Evolutionary conservation across 2,888 invertebrate species (phyloP), one percentile per base, ranked within the genome.

Genomic region (Beris morrisii): DNA sequence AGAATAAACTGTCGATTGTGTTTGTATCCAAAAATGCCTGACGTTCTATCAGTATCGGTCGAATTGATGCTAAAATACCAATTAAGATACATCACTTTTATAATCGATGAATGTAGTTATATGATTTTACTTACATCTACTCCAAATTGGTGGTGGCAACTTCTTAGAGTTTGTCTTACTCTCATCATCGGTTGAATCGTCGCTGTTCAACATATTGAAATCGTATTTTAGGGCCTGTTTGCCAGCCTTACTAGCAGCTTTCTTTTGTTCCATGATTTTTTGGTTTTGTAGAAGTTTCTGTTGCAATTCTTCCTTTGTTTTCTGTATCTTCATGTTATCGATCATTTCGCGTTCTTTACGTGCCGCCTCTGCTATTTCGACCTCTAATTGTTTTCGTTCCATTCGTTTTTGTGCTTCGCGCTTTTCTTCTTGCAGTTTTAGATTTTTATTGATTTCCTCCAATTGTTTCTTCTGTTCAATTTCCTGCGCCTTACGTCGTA

Each of bases 1-100:
- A 82, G 80, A 88, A 91, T 76, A 88, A 83, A 31, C 82, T 81
- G 74, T 86, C 86, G 50, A 88, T 79, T 67, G 82, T 78, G 30
- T 73, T 71, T 1, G 79, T 71, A 0, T 78, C 73, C 15, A 85
- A 72, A 57, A 75, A 75, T 15, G 81, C 75, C 73, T 88, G 87
- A 56, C 82, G 73, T 1, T 70, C 68, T 50, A 87, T 82, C 54
- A 79, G 79, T 0, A 71, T 69, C 55, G 77, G 80, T 4, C 87
- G 84, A 9, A 79, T 77, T 72, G 83, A 74, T 15, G 75, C 82
- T 83, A 71, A 65, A 78, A 78, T 64, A 69, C 11, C 43, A 53
- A 66, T 69, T 22, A 22, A 22, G 22, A 22, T 22, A 22, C 3
- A 22, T 22, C 22, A 22, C 2, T 22, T 2, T 2, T 3, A 22